A percentile compares a stretch with the other conserved stretches of the same genome.
These are phyloP conservation scores for Brachypteracias leptosomus DNA, from an alignment of 2,113 vertebrate species.

Conservation along the genomic window DNA sequence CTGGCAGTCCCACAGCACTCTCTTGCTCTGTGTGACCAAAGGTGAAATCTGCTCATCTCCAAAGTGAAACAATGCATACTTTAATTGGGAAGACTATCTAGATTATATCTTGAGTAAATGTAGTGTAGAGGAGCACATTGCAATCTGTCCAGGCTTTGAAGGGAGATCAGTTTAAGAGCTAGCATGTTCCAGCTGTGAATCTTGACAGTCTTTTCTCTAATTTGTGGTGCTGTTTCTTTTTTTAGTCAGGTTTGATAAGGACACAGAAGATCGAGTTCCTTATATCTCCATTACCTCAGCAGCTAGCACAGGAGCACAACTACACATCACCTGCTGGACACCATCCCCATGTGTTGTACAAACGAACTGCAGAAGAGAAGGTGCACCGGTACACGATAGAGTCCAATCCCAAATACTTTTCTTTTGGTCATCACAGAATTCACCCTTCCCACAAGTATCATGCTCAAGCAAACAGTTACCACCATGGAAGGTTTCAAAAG, in stretches of 20 bases:
- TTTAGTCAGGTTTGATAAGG: constrained; percentile 92
- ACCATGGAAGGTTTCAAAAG: constrained; percentile 78
- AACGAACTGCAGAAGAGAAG: constrained; percentile 83
- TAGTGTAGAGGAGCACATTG: background rate
- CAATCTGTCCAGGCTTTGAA: background rate
- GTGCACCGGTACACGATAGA: constrained; percentile 65
- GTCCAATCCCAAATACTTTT: constrained; percentile 15
- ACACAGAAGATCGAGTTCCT: constrained; percentile 87
- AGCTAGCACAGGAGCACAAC: constrained; percentile 87
- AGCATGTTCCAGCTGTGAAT: background rate
- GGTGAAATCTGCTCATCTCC: background rate
- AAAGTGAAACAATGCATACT: background rate
- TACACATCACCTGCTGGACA: constrained; percentile 85
- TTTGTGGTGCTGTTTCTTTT: background rate
- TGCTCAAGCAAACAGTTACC: constrained; percentile 61
- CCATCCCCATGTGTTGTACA: constrained; percentile 92
- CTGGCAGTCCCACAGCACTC: background rate
- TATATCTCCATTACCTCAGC: constrained; percentile 89
- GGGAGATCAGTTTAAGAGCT: background rate
- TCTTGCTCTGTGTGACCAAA: background rate
- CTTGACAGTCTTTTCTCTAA: background rate
- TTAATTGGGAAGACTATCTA: background rate
- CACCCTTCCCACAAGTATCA: constrained; percentile 40
- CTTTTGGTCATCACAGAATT: background rate
- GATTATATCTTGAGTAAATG: background rate